These are phyloP conservation scores for Carduelis carduelis DNA, from an alignment of 2,797 vertebrate genomes.

Conservation along the genomic window DNA sequence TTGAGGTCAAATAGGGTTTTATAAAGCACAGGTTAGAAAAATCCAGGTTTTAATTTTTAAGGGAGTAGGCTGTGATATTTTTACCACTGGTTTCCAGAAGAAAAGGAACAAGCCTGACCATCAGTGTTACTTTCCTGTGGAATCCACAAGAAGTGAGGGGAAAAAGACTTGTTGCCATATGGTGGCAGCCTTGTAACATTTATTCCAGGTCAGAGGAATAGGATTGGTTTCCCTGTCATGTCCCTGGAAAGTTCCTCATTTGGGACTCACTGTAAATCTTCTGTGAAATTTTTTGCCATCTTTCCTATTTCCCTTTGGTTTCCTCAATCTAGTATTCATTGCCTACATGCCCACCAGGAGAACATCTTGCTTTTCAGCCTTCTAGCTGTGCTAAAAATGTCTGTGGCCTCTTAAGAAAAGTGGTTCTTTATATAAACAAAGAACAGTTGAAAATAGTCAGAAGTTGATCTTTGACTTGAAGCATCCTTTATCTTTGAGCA, in stretches of 20 bases:
- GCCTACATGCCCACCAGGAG: constrained; percentile 24
- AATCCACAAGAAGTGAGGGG: neutral
- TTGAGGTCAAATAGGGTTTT: neutral
- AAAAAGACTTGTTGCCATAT: neutral
- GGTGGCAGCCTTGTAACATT: constrained; percentile 61
- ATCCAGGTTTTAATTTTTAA: neutral
- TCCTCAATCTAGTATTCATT: constrained; percentile 56
- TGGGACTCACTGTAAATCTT: constrained; percentile 50
- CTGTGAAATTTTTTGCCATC: constrained; percentile 53
- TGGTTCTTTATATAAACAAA: neutral
- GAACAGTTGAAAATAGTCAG: neutral
- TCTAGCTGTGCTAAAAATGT: neutral
- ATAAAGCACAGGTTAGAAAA: neutral
- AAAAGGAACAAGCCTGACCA: neutral
- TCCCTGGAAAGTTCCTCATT: neutral
- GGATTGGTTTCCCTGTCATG: neutral
- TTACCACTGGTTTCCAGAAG: neutral
- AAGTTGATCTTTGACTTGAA: constrained; percentile 13
- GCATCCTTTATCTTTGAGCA: neutral
- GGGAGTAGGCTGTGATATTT: neutral
- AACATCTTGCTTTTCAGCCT: neutral
- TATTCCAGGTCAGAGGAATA: neutral
- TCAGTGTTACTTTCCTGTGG: neutral
- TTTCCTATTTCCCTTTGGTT: constrained; percentile 38
- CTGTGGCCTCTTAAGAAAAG: neutral